Conservation (phyloP, 2,113 vertebrate genomes). For the Heterotis niloticus region DNA sequence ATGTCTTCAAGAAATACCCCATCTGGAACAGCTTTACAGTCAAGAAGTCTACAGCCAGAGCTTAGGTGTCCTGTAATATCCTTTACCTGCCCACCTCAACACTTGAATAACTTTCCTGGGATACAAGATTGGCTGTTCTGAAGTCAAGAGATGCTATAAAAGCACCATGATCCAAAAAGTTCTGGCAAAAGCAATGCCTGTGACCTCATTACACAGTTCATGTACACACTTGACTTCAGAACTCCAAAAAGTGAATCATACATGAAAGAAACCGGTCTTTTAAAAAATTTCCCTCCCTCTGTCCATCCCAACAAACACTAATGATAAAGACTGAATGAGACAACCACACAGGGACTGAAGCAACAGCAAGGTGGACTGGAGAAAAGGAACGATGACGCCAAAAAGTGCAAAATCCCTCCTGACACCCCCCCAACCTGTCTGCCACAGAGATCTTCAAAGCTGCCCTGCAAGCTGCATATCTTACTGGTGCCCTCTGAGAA, state of each 20-base stretch:
- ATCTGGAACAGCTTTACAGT: not conserved
- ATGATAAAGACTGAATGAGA: not conserved
- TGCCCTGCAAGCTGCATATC: constrained; percentile 46
- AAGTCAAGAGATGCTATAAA: constrained; percentile 31
- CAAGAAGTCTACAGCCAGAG: not conserved
- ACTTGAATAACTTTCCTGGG: constrained; percentile 25
- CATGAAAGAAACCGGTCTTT: constrained; percentile 7
- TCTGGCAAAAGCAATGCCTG: constrained; percentile 29
- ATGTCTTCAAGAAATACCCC: not conserved
- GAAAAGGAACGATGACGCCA: not conserved
- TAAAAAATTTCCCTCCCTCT: not conserved
- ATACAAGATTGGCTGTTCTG: constrained; percentile 21
- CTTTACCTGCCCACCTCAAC: not conserved
- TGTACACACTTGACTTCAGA: constrained; percentile 44
- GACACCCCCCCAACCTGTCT: constrained; percentile 37
- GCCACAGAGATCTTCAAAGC: constrained; percentile 55
- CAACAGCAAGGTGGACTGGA: not conserved
- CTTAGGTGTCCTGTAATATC: not conserved
- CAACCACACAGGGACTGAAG: not conserved
- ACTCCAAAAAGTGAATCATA: constrained; percentile 32
- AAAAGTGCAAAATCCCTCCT: constrained; percentile 70
- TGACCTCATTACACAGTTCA: constrained; percentile 34
- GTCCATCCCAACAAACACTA: not conserved
- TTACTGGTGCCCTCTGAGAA: constrained; percentile 76
- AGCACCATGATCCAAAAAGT: constrained; percentile 50